phyloP scores from a whole-genome alignment of 2,797 vertebrate genomes.

The Macropodus opercularis region DNA sequence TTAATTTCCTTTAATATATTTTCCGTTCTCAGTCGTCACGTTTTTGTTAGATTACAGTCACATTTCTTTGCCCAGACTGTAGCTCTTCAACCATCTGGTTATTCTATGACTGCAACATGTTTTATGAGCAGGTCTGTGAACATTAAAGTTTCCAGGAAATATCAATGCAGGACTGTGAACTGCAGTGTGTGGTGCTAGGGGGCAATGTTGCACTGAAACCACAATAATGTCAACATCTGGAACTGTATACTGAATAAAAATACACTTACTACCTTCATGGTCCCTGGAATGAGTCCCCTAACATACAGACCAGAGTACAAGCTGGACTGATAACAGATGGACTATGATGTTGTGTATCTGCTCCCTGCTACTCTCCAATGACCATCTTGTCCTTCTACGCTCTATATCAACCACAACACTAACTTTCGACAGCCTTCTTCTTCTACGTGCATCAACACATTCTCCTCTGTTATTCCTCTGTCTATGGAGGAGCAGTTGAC shows the following conservation, averaged over 20 bases:
- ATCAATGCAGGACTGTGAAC: neutral
- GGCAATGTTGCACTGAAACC: conserved; percentile 1
- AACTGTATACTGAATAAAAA: neutral
- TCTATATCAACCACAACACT: conserved; percentile 17
- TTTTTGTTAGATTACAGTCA: neutral
- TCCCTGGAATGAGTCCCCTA: neutral
- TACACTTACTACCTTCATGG: neutral
- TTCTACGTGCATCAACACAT: neutral
- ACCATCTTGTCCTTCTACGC: conserved; percentile 15
- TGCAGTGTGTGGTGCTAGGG: neutral
- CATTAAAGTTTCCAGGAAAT: neutral
- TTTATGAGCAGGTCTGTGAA: neutral
- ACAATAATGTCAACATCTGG: conserved; percentile 10
- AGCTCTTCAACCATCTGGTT: neutral
- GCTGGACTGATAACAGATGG: neutral
- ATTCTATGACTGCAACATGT: neutral
- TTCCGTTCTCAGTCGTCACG: too few relatives aligned
- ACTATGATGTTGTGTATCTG: neutral
- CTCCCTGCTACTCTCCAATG: conserved; percentile 24
- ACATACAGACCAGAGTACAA: neutral
- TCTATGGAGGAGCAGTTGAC: conserved; percentile 9
- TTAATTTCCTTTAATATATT: neutral
- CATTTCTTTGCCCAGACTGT: neutral
- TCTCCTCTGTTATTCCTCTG: neutral
- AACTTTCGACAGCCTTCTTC: conserved; percentile 20